Base-by-base conservation (phyloP, 2,888 invertebrate species). In the Rhamphomyia laevipes region DNA sequence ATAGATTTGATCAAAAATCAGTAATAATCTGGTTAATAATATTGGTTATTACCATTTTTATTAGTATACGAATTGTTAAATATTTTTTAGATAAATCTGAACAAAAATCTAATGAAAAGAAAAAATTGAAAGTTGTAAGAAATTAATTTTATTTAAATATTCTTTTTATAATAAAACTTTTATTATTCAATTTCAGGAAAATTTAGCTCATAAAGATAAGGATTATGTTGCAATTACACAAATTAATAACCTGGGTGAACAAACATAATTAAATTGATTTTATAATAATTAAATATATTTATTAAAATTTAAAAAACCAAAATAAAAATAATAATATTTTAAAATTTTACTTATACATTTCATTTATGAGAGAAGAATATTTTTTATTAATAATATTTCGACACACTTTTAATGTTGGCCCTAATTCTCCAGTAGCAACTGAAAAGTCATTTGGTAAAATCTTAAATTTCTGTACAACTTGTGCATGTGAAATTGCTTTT, bases 351-450 rank as follows among this genome's bases (percentile, higher is more conserved):
- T 74, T 74, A 71, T 92, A 92, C 66, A 92, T 80, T 53, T 78
- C 77, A 63, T 90, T 85, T 63, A 92, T 88, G 55, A 84, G 73
- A 59, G 84, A 78, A 56, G 75, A 74, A 69, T 91, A 91, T 73
- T 84, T 86, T 56, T 84, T 77, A 57, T 76, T 71, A 4, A 91
- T 84, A 43, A 86, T 76, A 59, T 81, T 84, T 58, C 92, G 77
- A 68, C 85, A 86, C 40, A 92, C 72, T 72, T 94, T 93, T 64
- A 93, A 73, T 47, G 93, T 93, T 52, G 92, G 92, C 43, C 87
- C 87, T 86, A 74, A 71, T 75, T 91, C 91, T 56, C 87, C 90
- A 9, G 84, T 83, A 41, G 78, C 74, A 49, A 87, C 71, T 10
- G 88, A 86, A 68, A 91, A 89, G 68, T 91, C 90, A 15, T 71